Percentiles rank a stretch among this genome's conserved stretches.
Evolutionary conservation across 2,888 invertebrate species (phyloP).

Genomic region (Hemicrepidius hirtus): DNA sequence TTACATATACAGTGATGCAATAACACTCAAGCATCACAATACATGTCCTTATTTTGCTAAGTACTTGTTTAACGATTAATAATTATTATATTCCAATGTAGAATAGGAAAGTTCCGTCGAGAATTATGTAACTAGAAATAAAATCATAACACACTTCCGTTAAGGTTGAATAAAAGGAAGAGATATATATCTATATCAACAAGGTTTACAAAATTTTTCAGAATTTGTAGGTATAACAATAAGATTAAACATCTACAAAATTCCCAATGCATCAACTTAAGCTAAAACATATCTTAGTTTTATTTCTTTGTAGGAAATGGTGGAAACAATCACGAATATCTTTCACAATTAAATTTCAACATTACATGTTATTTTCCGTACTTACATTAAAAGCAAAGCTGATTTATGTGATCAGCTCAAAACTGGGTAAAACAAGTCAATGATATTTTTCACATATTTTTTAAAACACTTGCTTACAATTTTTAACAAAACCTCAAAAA

Average conservation of each 20-base stretch:
- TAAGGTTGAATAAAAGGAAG: slow-evolving; percentile 34
- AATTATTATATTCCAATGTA: slow-evolving; percentile 33
- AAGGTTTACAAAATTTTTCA: slow-evolving; percentile 44
- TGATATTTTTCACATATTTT: too few relatives aligned
- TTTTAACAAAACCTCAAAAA: too few relatives aligned
- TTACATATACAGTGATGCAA: slow-evolving; percentile 19
- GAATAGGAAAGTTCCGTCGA: slow-evolving; percentile 36
- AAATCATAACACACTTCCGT: slow-evolving; percentile 35
- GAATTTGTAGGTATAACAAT: slow-evolving; percentile 48
- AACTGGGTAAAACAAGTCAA: too few relatives aligned
- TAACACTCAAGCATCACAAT: slow-evolving; percentile 17
- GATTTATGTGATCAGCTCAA: not conserved
- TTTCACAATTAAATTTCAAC: too few relatives aligned
- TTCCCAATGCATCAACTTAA: slow-evolving; percentile 7
- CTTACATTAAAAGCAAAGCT: not conserved
- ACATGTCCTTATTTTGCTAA: slow-evolving; percentile 29
- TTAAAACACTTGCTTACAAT: too few relatives aligned
- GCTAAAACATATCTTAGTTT: slow-evolving; percentile 8
- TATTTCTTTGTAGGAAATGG: not conserved
- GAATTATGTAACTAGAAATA: slow-evolving; percentile 37
- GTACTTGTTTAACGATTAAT: slow-evolving; percentile 40
- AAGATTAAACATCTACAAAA: slow-evolving; percentile 41
- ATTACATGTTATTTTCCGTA: not conserved
- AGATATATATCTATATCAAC: slow-evolving; percentile 39
- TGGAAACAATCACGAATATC: slow-evolving; percentile 39